phyloP scores from a whole-genome alignment of 2,888 invertebrate genomes.

The Amphimallon solstitiale region DNA sequence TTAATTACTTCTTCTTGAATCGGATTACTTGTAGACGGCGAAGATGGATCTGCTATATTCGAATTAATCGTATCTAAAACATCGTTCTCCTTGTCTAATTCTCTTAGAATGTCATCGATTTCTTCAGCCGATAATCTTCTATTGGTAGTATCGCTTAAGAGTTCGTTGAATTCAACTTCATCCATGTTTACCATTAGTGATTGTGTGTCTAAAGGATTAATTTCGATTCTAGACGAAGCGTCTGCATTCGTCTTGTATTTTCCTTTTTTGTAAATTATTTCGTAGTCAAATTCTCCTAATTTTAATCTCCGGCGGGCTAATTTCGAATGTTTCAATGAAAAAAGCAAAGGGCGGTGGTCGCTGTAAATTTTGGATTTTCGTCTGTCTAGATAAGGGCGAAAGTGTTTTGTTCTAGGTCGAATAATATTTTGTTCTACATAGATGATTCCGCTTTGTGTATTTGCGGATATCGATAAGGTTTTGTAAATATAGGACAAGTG shows the following conservation, averaged over 20 bases:
- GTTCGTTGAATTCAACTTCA: neutral
- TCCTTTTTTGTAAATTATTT: slow-evolving; percentile 30
- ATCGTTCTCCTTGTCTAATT: neutral
- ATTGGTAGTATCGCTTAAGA: neutral
- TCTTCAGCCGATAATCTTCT: neutral
- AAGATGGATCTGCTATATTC: neutral
- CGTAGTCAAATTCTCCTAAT: slow-evolving; percentile 26
- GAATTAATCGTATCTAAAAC: neutral
- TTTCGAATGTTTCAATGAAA: slow-evolving; percentile 4
- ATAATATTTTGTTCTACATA: slow-evolving; percentile 16
- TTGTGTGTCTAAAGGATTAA: slow-evolving; percentile 8
- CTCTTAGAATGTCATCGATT: neutral
- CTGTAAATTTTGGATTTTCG: slow-evolving; percentile 9
- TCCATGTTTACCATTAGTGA: slow-evolving; percentile 24
- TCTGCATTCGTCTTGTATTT: slow-evolving; percentile 27
- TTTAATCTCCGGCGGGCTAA: too few relatives aligned
- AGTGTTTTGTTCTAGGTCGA: slow-evolving; percentile 9
- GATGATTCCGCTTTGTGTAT: neutral
- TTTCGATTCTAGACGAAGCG: slow-evolving; percentile 17
- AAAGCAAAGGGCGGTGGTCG: slow-evolving; percentile 14
- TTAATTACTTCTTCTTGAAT: neutral
- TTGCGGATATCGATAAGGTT: slow-evolving; percentile 9
- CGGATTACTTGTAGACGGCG: neutral
- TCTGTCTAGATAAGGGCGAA: slow-evolving; percentile 14
- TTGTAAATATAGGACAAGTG: neutral